These are phyloP conservation scores for Ridgeia piscesae DNA, from an alignment of 1,140 invertebrate species.

Conservation along the genomic window DNA sequence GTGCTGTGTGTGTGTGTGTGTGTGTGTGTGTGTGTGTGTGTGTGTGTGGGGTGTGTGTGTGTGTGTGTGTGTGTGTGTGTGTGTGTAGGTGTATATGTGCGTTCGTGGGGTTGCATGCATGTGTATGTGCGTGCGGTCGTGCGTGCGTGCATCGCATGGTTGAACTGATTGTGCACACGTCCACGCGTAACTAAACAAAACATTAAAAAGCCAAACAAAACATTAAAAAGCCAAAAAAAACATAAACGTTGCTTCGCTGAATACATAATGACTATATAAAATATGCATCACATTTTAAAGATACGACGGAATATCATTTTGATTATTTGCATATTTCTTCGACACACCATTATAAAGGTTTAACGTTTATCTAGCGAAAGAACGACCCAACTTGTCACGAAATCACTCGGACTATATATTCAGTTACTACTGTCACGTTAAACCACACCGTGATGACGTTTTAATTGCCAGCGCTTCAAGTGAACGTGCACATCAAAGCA, in stretches of 20 bases:
- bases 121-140: neutral
- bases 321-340: no score
- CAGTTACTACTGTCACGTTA: no score
- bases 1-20: neutral
- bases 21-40: neutral
- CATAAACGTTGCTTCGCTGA: neutral
- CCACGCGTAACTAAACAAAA: no score
- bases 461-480: neutral
- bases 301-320: neutral
- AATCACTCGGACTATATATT: no score
- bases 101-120: neutral
- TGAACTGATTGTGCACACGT: neutral
- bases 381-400: no score
- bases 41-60: neutral
- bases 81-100: constrained; percentile 14
- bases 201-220: no score
- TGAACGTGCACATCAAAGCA: neutral
- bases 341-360: no score
- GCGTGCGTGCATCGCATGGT: neutral
- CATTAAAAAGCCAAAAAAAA: no score
- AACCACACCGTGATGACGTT: neutral
- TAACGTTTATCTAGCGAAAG: no score
- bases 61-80: neutral
- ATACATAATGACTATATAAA: neutral
- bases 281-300: neutral